A percentile compares a stretch with the other conserved stretches of the same genome.
These are phyloP conservation scores for Bostrychus sinensis DNA, from an alignment of 2,113 vertebrate species.

Conservation along the genomic window DNA sequence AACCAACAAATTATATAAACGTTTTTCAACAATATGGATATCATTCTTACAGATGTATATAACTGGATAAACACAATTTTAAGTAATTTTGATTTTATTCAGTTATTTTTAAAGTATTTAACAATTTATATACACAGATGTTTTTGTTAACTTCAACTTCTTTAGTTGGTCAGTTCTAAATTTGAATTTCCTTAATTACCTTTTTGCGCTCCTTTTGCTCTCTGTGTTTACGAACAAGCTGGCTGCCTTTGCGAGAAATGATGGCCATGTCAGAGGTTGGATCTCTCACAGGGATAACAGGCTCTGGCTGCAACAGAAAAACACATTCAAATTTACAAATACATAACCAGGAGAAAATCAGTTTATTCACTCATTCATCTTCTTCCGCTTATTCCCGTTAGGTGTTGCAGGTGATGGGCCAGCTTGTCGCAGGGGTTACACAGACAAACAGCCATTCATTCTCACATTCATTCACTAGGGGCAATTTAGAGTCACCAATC, in stretches of 20 bases:
- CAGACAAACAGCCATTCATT: too few relatives aligned
- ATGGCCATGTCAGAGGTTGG: constrained; percentile 97
- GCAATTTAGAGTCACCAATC: too few relatives aligned
- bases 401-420: too few relatives aligned
- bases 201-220: constrained; percentile 98
- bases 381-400: too few relatives aligned
- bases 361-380: not conserved
- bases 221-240: constrained; percentile 95
- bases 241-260: constrained; percentile 96
- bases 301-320: constrained; percentile 85
- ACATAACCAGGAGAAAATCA: not conserved
- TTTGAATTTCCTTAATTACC: constrained; percentile 73
- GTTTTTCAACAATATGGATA: constrained; percentile 19
- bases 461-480: too few relatives aligned
- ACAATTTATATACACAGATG: too few relatives aligned
- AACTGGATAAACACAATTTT: not conserved
- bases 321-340: not conserved
- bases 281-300: constrained; percentile 96
- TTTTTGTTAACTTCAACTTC: too few relatives aligned
- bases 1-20: constrained; percentile 5
- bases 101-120: not conserved
- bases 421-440: too few relatives aligned
- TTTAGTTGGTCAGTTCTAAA: not conserved
- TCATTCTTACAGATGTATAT: not conserved
- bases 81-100: not conserved